Conservation (phyloP, 2,888 invertebrate species). For the Cephus sareptanus region DNA sequence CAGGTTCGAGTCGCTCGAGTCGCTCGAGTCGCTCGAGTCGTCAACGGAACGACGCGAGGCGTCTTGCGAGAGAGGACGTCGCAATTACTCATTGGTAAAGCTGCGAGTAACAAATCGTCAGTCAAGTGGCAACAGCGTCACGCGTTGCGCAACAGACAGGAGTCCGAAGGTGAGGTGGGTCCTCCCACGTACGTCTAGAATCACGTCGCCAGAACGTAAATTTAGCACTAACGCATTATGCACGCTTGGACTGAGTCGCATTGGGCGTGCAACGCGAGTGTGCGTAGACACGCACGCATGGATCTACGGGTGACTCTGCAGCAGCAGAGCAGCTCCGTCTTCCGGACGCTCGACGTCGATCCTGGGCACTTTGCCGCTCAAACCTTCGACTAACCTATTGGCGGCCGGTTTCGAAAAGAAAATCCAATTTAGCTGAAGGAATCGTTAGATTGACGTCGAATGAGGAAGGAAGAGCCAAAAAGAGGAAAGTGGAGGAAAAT, state of each 20-base stretch:
- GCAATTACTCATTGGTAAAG: no score
- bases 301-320: neutral
- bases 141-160: neutral
- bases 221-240: constrained; percentile 64
- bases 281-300: neutral
- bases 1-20: no score
- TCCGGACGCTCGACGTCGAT: no score
- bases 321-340: neutral
- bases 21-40: no score
- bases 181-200: constrained; percentile 51
- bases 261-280: constrained; percentile 47
- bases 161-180: constrained; percentile 32
- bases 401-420: no score
- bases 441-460: no score
- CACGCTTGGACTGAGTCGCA: constrained; percentile 61
- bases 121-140: constrained; percentile 62
- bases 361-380: no score
- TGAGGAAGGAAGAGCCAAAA: neutral
- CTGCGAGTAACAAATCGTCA: constrained; percentile 63
- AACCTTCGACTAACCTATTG: no score
- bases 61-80: no score
- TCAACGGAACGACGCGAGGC: no score
- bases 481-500: neutral
- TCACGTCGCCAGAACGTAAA: constrained; percentile 58
- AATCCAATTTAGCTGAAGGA: no score